phyloP scores from a whole-genome alignment of 1,140 invertebrate species.

The Lepidostoma basale region DNA sequence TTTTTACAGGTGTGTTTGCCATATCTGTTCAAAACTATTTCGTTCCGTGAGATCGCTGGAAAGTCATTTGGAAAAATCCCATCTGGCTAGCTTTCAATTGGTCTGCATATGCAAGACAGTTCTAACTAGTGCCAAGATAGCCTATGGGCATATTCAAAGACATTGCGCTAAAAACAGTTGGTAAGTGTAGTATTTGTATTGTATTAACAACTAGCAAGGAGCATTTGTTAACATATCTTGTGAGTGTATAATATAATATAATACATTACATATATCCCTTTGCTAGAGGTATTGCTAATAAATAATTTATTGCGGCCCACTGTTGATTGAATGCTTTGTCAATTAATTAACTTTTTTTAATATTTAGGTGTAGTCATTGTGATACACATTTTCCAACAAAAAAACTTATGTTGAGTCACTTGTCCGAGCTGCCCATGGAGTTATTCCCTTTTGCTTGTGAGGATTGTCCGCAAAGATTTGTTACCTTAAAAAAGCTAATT shows the following conservation, averaged over 20 bases:
- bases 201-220: not conserved
- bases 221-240: not conserved
- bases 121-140: not conserved
- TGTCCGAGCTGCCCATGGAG: not conserved
- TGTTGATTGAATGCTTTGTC: not conserved
- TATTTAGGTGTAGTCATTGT: not conserved
- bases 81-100: not conserved
- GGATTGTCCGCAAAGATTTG: not conserved
- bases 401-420: not conserved
- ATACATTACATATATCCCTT: not conserved
- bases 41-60: not conserved
- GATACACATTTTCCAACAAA: not conserved
- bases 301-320: not conserved
- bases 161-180: not conserved
- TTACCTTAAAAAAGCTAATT: not conserved
- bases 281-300: not conserved
- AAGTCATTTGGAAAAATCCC: not conserved
- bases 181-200: not conserved
- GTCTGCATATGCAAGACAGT: not conserved
- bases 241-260: not conserved
- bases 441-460: not conserved
- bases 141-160: not conserved
- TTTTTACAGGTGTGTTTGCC: constrained; percentile 5
- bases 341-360: not conserved
- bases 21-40: constrained; percentile 4